Conservation (phyloP, 2,113 vertebrate species). For the Cyanistes caeruleus region DNA sequence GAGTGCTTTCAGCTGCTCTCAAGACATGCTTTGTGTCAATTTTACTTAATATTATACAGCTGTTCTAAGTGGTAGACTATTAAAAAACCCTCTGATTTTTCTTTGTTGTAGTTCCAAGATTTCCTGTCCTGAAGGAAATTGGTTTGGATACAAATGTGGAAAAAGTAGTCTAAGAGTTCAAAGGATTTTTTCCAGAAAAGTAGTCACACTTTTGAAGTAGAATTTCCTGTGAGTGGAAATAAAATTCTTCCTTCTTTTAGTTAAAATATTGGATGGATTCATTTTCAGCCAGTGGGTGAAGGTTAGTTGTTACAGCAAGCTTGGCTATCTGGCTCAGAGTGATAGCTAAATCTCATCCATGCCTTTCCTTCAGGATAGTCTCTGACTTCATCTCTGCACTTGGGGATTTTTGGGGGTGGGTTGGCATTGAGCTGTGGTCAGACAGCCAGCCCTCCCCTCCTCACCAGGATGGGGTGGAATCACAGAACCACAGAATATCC, state of each 20-base stretch:
- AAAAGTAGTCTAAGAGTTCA: not conserved
- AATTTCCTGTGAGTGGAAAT: not conserved
- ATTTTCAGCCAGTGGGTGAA: not conserved
- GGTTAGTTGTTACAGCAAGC: not conserved
- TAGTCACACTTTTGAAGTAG: not conserved
- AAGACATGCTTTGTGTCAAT: not conserved
- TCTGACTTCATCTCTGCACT: not conserved
- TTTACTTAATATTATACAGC: not conserved
- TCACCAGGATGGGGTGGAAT: not conserved
- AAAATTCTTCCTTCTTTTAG: not conserved
- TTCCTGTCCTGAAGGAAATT: not conserved
- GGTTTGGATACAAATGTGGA: not conserved
- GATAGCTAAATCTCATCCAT: not conserved
- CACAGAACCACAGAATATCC: not conserved
- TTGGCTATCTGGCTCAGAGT: not conserved
- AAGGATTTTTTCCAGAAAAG: conserved; percentile 2
- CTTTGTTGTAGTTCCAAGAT: not conserved
- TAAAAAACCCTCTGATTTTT: not conserved
- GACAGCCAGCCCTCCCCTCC: not conserved
- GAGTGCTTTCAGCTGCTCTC: not conserved
- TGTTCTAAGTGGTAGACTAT: not conserved
- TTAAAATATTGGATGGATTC: not conserved
- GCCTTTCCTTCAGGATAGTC: not conserved
- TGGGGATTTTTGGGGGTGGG: not conserved
- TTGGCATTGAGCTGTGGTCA: not conserved